Evolutionary conservation across 2,113 vertebrate genomes (phyloP).

Genomic region (Collichthys lucidus): DNA sequence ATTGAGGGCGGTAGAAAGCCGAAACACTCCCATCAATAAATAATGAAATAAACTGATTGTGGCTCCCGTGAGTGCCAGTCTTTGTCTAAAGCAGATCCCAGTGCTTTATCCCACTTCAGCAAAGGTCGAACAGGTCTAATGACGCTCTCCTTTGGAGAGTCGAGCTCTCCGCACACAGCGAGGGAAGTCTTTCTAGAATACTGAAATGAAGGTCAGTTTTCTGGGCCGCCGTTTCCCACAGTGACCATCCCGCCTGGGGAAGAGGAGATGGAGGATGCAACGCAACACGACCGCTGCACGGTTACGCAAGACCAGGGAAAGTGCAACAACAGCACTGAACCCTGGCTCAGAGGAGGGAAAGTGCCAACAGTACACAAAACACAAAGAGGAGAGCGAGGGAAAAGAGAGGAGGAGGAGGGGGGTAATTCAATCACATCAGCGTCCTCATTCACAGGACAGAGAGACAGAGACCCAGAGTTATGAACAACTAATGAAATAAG

Average conservation of each 20-base stretch:
- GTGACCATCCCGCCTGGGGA: slow-evolving; percentile 70
- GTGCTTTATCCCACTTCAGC: slow-evolving; percentile 42
- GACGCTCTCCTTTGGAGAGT: slow-evolving; percentile 45
- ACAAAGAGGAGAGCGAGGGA: slow-evolving; percentile 14
- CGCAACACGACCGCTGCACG: slow-evolving; percentile 53
- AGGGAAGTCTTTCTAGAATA: slow-evolving; percentile 60
- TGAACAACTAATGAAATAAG: slow-evolving; percentile 76
- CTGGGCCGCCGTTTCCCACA: slow-evolving; percentile 70
- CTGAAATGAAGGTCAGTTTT: slow-evolving; percentile 75
- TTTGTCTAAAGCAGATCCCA: slow-evolving; percentile 18
- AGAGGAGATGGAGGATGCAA: slow-evolving; percentile 60
- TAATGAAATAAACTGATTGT: slow-evolving; percentile 56
- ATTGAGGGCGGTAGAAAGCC: slow-evolving; percentile 46
- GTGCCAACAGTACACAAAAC: slow-evolving; percentile 67
- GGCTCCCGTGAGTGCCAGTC: slow-evolving; percentile 10
- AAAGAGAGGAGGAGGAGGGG: slow-evolving; percentile 5
- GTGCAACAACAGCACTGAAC: slow-evolving; percentile 73
- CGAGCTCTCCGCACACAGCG: slow-evolving; percentile 9
- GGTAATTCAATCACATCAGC: slow-evolving; percentile 76
- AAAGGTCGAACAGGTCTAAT: slow-evolving; percentile 61
- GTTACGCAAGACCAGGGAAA: slow-evolving; percentile 74
- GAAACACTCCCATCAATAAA: slow-evolving; percentile 57
- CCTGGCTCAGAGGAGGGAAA: slow-evolving; percentile 60
- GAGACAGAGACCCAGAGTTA: slow-evolving; percentile 48
- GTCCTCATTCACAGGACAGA: slow-evolving; percentile 70